Percentiles rank a stretch among this genome's conserved stretches.
Evolutionary conservation across 2,888 invertebrate species (phyloP).

Genomic region (Ommatoiulus sabulosus): DNA sequence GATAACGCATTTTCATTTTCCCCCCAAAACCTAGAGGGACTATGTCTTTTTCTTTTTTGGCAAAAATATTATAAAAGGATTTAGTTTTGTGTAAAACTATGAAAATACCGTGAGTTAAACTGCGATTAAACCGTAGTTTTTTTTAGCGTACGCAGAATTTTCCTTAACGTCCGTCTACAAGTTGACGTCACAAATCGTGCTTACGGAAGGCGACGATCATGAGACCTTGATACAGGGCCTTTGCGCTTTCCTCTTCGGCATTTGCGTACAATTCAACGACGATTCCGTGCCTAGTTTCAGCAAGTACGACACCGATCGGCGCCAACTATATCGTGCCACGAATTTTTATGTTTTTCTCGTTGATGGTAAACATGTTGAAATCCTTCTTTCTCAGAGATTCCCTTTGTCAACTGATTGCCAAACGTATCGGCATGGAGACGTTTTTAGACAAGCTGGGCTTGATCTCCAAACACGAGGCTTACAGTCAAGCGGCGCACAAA

Average conservation of each 20-base stretch:
- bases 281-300: slow-evolving; percentile 81
- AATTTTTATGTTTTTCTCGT: background rate
- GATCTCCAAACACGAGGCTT: slow-evolving; percentile 89
- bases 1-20: no score
- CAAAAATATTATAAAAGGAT: no score
- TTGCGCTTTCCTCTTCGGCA: slow-evolving; percentile 91
- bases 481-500: slow-evolving; percentile 91
- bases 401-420: slow-evolving; percentile 84
- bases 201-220: slow-evolving; percentile 88
- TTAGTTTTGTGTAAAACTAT: no score
- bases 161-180: slow-evolving; percentile 60
- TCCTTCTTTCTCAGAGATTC: slow-evolving; percentile 63
- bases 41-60: no score
- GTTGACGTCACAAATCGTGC: slow-evolving; percentile 69
- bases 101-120: no score
- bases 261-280: slow-evolving; percentile 91
- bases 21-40: no score
- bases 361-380: background rate
- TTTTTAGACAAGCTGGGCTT: slow-evolving; percentile 87
- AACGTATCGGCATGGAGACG: slow-evolving; percentile 89
- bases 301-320: slow-evolving; percentile 67
- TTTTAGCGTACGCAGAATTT: background rate
- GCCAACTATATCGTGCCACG: background rate
- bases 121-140: background rate
- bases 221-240: slow-evolving; percentile 89